Conservation (phyloP, 2,888 invertebrate species). For the Dyspetes luteomarginatus region DNA sequence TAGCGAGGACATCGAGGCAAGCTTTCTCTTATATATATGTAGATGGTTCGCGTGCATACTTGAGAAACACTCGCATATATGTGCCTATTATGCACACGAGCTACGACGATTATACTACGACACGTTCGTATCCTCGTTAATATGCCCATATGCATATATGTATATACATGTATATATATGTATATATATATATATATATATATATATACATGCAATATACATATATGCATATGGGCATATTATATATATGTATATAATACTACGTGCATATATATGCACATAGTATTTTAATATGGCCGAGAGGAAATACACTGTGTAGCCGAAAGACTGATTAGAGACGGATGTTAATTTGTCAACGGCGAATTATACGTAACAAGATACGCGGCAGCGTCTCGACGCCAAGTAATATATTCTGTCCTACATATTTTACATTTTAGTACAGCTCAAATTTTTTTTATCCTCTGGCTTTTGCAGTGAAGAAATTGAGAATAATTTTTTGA, state of each 20-base stretch:
- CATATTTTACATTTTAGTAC: too few species aligned
- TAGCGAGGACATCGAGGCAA: constrained; percentile 52
- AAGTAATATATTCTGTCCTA: too few species aligned
- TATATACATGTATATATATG: not conserved
- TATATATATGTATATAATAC: not conserved
- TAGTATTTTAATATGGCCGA: constrained; percentile 12
- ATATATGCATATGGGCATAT: not conserved
- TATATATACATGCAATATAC: not conserved
- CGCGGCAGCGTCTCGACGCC: too few species aligned
- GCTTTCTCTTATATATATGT: too few species aligned
- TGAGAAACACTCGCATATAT: constrained; percentile 48
- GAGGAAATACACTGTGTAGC: constrained; percentile 1
- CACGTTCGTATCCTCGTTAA: not conserved
- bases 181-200: not conserved
- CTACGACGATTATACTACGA: constrained; percentile 26
- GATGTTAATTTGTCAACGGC: constrained; percentile 53
- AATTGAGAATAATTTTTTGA: too few species aligned
- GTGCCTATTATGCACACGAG: constrained; percentile 45
- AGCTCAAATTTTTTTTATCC: too few species aligned
- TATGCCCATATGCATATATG: not conserved
- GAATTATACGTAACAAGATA: not conserved
- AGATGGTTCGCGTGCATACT: constrained; percentile 54
- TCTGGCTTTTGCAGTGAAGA: not conserved
- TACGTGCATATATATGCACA: not conserved
- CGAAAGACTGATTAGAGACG: constrained; percentile 44